phyloP scores from a whole-genome alignment of 1,140 invertebrate species.

The Lamellibrachia luymesi region DNA sequence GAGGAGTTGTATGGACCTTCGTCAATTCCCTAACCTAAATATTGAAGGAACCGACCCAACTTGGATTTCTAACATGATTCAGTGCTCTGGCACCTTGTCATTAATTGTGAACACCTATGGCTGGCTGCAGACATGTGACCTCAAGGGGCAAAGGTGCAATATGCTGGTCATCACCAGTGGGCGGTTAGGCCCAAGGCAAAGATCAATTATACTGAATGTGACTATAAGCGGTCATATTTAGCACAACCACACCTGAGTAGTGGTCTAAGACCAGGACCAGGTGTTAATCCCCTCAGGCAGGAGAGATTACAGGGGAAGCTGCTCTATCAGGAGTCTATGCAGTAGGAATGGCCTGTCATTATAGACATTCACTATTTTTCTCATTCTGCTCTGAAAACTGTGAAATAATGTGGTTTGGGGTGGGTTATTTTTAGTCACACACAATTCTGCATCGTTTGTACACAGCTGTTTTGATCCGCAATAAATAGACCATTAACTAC shows the following conservation, averaged over 20 bases:
- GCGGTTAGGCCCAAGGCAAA: background rate
- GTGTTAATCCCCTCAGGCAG: background rate
- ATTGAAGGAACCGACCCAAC: background rate
- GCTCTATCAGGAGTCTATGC: too few relatives aligned
- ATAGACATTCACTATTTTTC: background rate
- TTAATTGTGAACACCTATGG: background rate
- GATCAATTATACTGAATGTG: background rate
- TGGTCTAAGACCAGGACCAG: background rate
- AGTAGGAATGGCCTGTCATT: background rate
- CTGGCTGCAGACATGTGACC: background rate
- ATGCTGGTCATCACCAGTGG: background rate
- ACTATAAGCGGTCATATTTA: background rate
- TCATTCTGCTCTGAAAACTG: background rate
- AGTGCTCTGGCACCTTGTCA: background rate
- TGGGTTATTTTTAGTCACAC: background rate
- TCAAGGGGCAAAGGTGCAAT: background rate
- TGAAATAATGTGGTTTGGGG: background rate
- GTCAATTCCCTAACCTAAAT: background rate
- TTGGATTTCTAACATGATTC: background rate
- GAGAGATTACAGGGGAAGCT: background rate
- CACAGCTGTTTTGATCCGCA: background rate
- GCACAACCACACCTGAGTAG: background rate
- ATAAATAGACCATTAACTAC: background rate
- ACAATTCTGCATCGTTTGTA: background rate
- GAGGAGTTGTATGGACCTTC: background rate